phyloP scores from a whole-genome alignment of 2,888 invertebrate species.

The Spatulosminthurus flaviceps region DNA sequence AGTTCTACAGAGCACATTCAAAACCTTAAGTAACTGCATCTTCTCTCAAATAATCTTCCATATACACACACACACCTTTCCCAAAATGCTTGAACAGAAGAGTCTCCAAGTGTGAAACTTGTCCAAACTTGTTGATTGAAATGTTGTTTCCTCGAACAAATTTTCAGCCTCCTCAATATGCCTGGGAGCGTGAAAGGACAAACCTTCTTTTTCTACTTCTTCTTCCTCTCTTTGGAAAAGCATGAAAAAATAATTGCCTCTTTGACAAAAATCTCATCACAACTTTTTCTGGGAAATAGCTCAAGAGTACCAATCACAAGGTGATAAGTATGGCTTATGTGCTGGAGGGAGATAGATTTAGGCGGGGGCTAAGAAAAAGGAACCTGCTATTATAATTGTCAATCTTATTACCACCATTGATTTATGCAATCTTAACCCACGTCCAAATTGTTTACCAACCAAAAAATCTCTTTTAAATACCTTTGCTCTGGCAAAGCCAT shows the following conservation, averaged over 20 bases:
- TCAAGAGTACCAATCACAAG: no score
- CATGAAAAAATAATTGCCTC: not conserved
- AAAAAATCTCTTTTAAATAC: not conserved
- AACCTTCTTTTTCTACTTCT: not conserved
- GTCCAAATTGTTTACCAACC: not conserved
- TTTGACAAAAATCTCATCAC: no score
- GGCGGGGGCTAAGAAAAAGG: no score
- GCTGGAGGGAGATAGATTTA: no score
- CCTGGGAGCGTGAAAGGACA: not conserved
- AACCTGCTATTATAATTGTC: not conserved
- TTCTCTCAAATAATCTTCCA: not conserved
- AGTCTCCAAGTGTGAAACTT: constrained; percentile 50
- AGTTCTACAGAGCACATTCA: constrained; percentile 25
- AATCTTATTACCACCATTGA: constrained; percentile 19
- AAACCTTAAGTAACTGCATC: no score
- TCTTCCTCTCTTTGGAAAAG: not conserved
- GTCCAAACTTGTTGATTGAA: constrained; percentile 43
- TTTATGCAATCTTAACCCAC: not conserved
- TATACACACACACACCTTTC: not conserved
- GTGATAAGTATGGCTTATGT: no score
- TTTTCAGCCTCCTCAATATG: not conserved
- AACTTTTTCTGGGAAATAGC: no score
- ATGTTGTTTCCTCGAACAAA: constrained; percentile 29
- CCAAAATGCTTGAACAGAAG: not conserved
- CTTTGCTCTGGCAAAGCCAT: not conserved